Evolutionary conservation across 30 jellyfish, hydroid and myxozoan genomes (phyloP).

Genomic region (Hydractinia echinata): DNA sequence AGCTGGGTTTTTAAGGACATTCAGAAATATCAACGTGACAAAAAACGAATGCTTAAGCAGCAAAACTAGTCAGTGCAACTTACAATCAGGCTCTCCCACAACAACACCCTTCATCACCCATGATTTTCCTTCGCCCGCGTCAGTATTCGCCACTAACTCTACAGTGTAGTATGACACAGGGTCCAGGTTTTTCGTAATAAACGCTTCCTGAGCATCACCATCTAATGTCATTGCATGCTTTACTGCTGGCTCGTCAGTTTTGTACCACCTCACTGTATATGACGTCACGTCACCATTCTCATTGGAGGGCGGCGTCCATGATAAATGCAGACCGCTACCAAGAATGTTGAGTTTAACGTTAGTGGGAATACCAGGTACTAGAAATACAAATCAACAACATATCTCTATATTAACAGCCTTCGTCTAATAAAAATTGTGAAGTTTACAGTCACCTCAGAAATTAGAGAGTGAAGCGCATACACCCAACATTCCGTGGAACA

Average conservation of each 20-base stretch:
- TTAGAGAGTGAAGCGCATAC: too few relatives aligned
- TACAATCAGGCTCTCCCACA: slow-evolving; percentile 14
- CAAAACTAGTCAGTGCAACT: background rate
- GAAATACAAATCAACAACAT: background rate
- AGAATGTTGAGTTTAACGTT: slow-evolving; percentile 1
- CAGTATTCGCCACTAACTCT: slow-evolving; percentile 5
- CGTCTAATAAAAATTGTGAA: too few relatives aligned
- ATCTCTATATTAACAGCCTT: too few relatives aligned
- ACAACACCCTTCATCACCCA: slow-evolving; percentile 14
- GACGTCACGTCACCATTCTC: background rate
- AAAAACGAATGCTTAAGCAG: too few relatives aligned
- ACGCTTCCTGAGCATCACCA: background rate
- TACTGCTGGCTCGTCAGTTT: background rate
- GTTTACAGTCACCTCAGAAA: too few relatives aligned
- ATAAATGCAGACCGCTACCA: slow-evolving; percentile 1
- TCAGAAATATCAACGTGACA: too few relatives aligned
- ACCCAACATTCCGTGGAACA: too few relatives aligned
- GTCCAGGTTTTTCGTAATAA: background rate
- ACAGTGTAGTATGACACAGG: slow-evolving; percentile 9
- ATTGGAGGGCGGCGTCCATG: slow-evolving; percentile 5
- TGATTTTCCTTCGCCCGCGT: slow-evolving; percentile 11
- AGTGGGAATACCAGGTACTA: slow-evolving; percentile 16
- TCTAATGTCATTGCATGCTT: background rate
- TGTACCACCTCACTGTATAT: background rate
- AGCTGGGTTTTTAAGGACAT: background rate